Conservation (phyloP, 2,888 invertebrate genomes). For the Habrosyne pyritoides region DNA sequence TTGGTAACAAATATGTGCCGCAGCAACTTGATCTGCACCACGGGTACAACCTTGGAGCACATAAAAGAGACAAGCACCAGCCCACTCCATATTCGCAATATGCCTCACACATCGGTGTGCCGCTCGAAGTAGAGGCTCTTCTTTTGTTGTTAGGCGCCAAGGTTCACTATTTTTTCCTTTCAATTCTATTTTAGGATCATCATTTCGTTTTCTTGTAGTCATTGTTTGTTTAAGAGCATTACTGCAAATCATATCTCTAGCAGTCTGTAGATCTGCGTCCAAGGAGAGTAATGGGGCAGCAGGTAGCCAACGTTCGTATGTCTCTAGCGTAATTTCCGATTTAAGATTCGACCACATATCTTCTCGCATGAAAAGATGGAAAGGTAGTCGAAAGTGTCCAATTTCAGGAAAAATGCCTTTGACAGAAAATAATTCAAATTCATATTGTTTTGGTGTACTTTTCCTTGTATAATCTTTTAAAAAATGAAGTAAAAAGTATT, state of each 20-base stretch:
- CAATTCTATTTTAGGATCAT: conserved; percentile 45
- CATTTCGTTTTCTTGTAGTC: conserved; percentile 67
- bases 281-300: conserved; percentile 67
- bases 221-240: conserved; percentile 81
- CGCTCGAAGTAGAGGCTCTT: conserved; percentile 72
- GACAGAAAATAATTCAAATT: conserved; percentile 76
- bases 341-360: conserved; percentile 81
- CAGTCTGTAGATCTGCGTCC: conserved; percentile 71
- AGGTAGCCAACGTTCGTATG: conserved; percentile 77
- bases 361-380: conserved; percentile 75
- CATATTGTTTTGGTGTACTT: conserved; percentile 74
- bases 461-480: conserved; percentile 71
- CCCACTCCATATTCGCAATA: conserved; percentile 82
- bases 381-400: conserved; percentile 75
- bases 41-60: conserved; percentile 78
- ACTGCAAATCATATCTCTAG: conserved; percentile 81
- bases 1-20: conserved; percentile 77
- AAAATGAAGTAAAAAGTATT: conserved; percentile 73
- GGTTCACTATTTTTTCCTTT: conserved; percentile 59
- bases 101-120: conserved; percentile 77
- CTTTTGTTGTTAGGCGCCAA: conserved; percentile 69
- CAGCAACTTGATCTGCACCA: conserved; percentile 80
- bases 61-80: conserved; percentile 79
- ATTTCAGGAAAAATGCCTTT: conserved; percentile 81
- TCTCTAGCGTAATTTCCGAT: conserved; percentile 78